Evolutionary conservation across 1,140 invertebrate genomes (phyloP).

Genomic region (Aphis craccivora): DNA sequence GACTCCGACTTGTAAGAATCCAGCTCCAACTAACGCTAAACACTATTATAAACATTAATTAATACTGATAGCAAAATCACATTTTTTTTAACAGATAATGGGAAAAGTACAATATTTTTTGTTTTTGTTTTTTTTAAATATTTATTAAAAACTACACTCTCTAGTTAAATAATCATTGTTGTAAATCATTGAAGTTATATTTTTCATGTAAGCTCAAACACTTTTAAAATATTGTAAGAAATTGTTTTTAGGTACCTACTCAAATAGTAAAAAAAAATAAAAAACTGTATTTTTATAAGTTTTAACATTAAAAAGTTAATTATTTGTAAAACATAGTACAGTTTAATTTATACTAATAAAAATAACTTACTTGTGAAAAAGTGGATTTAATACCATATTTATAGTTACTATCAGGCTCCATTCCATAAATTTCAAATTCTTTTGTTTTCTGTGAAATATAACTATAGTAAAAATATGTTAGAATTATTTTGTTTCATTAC

Average conservation of each 20-base stretch:
- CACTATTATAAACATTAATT: slow-evolving; percentile 13
- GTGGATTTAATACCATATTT: slow-evolving; percentile 48
- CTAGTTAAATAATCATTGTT: not conserved
- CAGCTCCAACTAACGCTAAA: slow-evolving; percentile 36
- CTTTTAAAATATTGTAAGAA: not conserved
- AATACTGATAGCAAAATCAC: not conserved
- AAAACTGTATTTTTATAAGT: not conserved
- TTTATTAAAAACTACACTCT: not conserved
- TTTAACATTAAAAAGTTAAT: not conserved
- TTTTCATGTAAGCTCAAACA: not conserved
- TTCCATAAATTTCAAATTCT: not conserved
- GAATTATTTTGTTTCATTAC: not conserved
- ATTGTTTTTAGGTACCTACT: too few relatives aligned
- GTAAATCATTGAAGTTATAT: not conserved
- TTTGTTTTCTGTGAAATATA: not conserved
- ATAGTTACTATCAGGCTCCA: slow-evolving; percentile 25
- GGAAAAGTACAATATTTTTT: not conserved
- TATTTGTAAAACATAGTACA: not conserved
- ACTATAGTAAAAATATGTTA: not conserved
- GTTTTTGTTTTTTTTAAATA: not conserved
- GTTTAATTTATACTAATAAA: not conserved
- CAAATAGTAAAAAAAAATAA: not conserved
- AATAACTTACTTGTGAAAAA: slow-evolving; percentile 50
- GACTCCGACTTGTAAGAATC: slow-evolving; percentile 44
- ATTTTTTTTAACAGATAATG: not conserved